A percentile compares a stretch with the other conserved stretches of the same genome.
Conservation (phyloP, 2,113 vertebrate species). For the Mobula hypostoma region DNA sequence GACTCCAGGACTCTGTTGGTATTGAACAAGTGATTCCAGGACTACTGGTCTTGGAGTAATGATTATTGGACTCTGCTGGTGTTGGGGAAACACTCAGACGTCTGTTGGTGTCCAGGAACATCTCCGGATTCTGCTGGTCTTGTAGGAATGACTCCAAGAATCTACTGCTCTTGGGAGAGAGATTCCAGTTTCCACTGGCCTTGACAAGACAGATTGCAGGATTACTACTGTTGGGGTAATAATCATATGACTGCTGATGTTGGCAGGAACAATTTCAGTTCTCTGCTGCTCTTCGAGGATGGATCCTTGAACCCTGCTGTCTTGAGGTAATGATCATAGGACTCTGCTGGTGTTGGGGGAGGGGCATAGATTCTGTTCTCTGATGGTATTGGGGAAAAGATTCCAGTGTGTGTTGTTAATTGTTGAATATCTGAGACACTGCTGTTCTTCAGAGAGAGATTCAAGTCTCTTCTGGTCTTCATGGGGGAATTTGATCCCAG, state of each 20-base stretch:
- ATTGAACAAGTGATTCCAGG: too few relatives aligned
- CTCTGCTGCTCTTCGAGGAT: too few relatives aligned
- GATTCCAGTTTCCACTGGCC: not conserved
- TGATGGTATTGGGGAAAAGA: not conserved
- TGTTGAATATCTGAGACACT: too few relatives aligned
- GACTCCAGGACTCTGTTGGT: not conserved
- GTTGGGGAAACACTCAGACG: too few relatives aligned
- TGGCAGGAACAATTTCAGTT: too few relatives aligned
- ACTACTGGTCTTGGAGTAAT: not conserved
- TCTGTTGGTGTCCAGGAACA: too few relatives aligned
- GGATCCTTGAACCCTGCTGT: not conserved
- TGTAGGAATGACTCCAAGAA: too few relatives aligned
- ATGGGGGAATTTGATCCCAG: too few relatives aligned
- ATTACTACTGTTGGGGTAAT: not conserved
- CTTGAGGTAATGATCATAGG: not conserved
- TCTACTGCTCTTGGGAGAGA: not conserved
- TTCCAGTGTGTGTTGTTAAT: too few relatives aligned
- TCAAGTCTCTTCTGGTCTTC: too few relatives aligned
- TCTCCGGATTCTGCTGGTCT: not conserved
- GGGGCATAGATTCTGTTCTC: not conserved
- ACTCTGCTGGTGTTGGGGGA: not conserved
- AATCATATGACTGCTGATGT: not conserved
- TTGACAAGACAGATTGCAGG: too few relatives aligned
- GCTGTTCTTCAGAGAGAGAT: too few relatives aligned
- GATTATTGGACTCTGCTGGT: not conserved